These are phyloP conservation scores for Drosophila sp. DNA, from an alignment of 1,140 invertebrate genomes.

Conservation along the genomic window DNA sequence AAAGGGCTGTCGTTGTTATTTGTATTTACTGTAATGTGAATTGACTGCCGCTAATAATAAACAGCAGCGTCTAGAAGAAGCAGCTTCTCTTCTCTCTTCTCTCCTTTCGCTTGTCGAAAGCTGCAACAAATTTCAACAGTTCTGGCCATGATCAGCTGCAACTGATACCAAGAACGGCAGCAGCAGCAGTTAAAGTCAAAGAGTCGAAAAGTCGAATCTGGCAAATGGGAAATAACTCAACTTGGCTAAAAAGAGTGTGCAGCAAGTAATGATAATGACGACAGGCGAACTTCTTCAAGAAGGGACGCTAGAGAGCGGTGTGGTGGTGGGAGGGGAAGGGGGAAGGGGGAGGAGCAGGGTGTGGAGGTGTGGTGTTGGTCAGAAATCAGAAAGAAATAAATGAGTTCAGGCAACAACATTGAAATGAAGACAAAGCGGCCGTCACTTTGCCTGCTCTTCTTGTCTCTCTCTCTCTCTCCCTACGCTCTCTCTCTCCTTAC, in stretches of 20 bases:
- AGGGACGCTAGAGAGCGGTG: conserved; percentile 8
- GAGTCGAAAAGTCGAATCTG: conserved; percentile 28
- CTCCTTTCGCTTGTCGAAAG: conserved; percentile 14
- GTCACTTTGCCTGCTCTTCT: conserved; percentile 47
- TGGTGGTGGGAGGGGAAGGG: not conserved
- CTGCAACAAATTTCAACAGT: conserved; percentile 56
- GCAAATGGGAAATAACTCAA: conserved; percentile 72
- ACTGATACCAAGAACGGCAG: conserved; percentile 57
- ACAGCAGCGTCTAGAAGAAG: conserved; percentile 58
- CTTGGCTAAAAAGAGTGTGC: conserved; percentile 38
- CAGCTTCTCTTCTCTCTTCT: conserved; percentile 8
- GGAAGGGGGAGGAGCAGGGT: not conserved
- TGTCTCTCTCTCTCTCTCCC: conserved; percentile 14
- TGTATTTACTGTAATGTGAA: conserved; percentile 77
- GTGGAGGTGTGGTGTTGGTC: conserved; percentile 72
- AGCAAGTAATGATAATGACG: conserved; percentile 76
- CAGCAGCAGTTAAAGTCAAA: not conserved
- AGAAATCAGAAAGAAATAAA: conserved; percentile 83
- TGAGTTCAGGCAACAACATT: conserved; percentile 78
- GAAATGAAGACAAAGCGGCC: conserved; percentile 80
- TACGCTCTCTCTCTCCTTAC: not conserved
- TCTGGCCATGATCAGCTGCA: conserved; percentile 61
- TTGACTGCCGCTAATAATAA: conserved; percentile 80
- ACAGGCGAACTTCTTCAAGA: conserved; percentile 36
- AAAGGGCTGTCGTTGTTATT: conserved; percentile 51